Evolutionary conservation across 2,113 vertebrate species (phyloP), one percentile per base, ranked within the genome.

Genomic region (Ranitomeya variabilis): DNA sequence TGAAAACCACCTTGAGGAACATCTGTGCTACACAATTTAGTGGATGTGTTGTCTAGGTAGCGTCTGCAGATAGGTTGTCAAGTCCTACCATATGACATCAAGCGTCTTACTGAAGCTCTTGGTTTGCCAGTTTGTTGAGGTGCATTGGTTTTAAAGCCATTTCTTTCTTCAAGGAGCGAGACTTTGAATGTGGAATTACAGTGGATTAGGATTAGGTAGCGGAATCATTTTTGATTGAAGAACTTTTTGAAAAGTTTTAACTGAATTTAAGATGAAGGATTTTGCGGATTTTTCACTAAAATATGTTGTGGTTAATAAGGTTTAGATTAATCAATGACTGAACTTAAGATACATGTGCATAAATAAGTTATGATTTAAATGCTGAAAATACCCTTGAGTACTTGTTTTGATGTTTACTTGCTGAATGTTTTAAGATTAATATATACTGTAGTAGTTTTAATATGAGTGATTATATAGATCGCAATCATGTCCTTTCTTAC

Each of bases 241-340:
- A 69, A 69, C 62, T 84, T 84, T 71, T 2, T 18, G 79, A 31
- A 45, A 51, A 18, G 37, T 51, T 92, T 87, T 87, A 93, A 90
- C 37, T 31, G 59, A 57, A 85, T 62, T 31, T 85, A 66, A 90
- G 83, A 92, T 92, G 88, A 80, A 88, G 90, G 92, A 93, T 93
- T 83, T 92, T 91, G 91, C 74, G 93, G 88, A 0, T 0, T 90
- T 94, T 94, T 88, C 90, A 89, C 87, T 94, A 90, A 18, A 92
- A 80, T 91, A 92, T 10, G 60, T 89, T 93, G 92, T 92, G 89
- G 66, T 67, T 90, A 86, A 91, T 87, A 86, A 90, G 88, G 71
- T 67, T 91, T 91, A 92, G 91, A 90, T 92, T 87, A 91, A 55
- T 74, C 19, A 37, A 69, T 85, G 59, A 54, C 64, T 62, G 23